A percentile compares a stretch with the other conserved stretches of the same genome.
These are phyloP conservation scores for Paracyclopina nana DNA, from an alignment of 1,140 invertebrate species.

Conservation along the genomic window DNA sequence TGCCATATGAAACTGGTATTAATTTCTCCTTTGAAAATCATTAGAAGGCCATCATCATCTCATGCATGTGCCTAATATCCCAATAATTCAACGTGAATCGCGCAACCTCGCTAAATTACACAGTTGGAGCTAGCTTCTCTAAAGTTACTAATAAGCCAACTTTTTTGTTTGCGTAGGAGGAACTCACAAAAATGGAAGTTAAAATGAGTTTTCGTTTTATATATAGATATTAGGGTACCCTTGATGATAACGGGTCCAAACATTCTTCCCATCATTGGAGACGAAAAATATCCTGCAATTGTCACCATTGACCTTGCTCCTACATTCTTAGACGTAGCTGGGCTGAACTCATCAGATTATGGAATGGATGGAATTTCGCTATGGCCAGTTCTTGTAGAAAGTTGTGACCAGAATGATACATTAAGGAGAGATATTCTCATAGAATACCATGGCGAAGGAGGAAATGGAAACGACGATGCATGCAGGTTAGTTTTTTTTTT, in stretches of 20 bases:
- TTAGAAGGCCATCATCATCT: no score
- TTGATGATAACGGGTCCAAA: conserved; percentile 53
- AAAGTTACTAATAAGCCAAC: no score
- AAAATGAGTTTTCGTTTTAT: no score
- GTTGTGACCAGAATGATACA: neutral
- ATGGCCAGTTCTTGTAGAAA: neutral
- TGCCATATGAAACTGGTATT: conserved; percentile 69
- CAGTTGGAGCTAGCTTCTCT: no score
- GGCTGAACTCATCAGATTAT: no score
- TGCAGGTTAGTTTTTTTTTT: no score
- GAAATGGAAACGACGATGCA: conserved; percentile 24
- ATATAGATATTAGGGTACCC: conserved; percentile 64
- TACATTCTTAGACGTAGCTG: conserved; percentile 49
- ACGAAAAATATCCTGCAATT: conserved; percentile 37
- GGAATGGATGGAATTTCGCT: conserved; percentile 21
- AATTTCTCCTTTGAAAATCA: no score
- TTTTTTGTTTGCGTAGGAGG: no score
- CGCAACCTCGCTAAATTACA: no score
- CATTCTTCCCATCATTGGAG: conserved; percentile 29
- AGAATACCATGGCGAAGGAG: conserved; percentile 56
- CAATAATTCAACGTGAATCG: no score
- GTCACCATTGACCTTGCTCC: conserved; percentile 58
- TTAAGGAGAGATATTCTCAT: conserved; percentile 36
- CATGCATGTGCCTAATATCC: no score
- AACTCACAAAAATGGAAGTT: no score